These are phyloP conservation scores for Microhierax caerulescens DNA, from an alignment of 2,797 vertebrate species.

Conservation along the genomic window DNA sequence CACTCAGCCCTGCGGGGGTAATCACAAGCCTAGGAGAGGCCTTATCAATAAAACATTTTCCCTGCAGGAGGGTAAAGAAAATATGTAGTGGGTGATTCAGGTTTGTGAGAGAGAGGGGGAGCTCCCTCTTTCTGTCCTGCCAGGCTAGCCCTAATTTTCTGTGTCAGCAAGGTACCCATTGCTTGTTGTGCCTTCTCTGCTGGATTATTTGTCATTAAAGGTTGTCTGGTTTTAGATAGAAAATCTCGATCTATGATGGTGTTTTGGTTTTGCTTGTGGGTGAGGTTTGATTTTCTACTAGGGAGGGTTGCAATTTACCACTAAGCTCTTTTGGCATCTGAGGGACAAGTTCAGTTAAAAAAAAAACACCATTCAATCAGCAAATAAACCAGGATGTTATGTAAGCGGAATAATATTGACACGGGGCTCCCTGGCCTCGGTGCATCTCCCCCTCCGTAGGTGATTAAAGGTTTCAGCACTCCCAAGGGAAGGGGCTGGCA, in stretches of 20 bases:
- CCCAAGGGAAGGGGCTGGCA: not conserved
- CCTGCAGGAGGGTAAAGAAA: slow-evolving; percentile 4
- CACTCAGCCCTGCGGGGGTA: not conserved
- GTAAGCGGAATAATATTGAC: slow-evolving; percentile 62
- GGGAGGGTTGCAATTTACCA: slow-evolving; percentile 29
- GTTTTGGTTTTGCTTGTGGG: not conserved
- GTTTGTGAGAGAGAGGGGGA: not conserved
- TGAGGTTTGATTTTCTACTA: slow-evolving; percentile 28
- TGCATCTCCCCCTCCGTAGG: slow-evolving; percentile 34
- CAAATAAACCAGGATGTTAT: slow-evolving; percentile 53
- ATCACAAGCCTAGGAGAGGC: not conserved
- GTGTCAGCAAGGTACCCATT: not conserved
- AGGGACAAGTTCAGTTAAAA: not conserved
- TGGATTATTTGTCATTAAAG: slow-evolving; percentile 28
- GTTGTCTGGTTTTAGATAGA: slow-evolving; percentile 67
- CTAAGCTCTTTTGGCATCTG: slow-evolving; percentile 33
- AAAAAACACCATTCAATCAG: not conserved
- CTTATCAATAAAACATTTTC: slow-evolving; percentile 50
- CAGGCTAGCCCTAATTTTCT: not conserved
- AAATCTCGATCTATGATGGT: slow-evolving; percentile 48
- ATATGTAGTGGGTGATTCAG: not conserved
- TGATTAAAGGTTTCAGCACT: slow-evolving; percentile 71
- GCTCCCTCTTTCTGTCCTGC: not conserved
- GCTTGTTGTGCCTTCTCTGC: not conserved
- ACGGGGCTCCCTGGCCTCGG: not conserved